A percentile compares a stretch with the other conserved stretches of the same genome.
Conservation (phyloP, 2,888 invertebrate genomes). For the Mystacides longicornis region DNA sequence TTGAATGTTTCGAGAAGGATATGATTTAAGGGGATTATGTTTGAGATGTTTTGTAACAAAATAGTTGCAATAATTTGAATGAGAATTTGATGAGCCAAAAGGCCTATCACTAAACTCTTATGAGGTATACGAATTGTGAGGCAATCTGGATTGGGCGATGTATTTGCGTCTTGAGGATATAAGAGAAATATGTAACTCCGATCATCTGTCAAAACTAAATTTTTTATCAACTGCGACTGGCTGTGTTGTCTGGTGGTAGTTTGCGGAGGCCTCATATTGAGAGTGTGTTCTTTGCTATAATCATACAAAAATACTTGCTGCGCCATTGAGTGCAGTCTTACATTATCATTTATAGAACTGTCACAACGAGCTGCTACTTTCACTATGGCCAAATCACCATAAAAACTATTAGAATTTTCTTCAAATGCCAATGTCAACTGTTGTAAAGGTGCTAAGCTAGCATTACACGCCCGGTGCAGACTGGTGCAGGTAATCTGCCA, state of each 20-base stretch:
- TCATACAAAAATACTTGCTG: conserved; percentile 78
- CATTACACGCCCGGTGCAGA: conserved; percentile 74
- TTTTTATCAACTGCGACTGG: conserved; percentile 26
- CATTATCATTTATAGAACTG: conserved; percentile 75
- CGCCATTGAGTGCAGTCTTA: conserved; percentile 78
- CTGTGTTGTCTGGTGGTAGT: conserved; percentile 17
- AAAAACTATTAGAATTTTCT: conserved; percentile 88
- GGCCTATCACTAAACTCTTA: conserved; percentile 77
- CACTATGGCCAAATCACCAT: conserved; percentile 85
- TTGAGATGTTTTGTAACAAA: conserved; percentile 65
- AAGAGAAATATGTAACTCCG: conserved; percentile 83
- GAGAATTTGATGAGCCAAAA: conserved; percentile 87
- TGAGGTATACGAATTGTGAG: conserved; percentile 82
- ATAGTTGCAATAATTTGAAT: conserved; percentile 85
- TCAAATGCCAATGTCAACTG: conserved; percentile 87
- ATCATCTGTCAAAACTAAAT: conserved; percentile 61
- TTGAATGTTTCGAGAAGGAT: conserved; percentile 50
- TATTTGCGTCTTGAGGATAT: conserved; percentile 67
- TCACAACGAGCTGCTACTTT: conserved; percentile 90
- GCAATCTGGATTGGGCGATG: conserved; percentile 65
- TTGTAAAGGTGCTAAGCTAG: conserved; percentile 80
- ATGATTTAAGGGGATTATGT: conserved; percentile 56
- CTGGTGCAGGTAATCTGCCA: conserved; percentile 83
- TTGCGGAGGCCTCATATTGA: conserved; percentile 19
- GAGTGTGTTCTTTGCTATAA: conserved; percentile 33